Evolutionary conservation across 2,113 vertebrate species (phyloP).

Genomic region (Aspiorhynchus laticeps): DNA sequence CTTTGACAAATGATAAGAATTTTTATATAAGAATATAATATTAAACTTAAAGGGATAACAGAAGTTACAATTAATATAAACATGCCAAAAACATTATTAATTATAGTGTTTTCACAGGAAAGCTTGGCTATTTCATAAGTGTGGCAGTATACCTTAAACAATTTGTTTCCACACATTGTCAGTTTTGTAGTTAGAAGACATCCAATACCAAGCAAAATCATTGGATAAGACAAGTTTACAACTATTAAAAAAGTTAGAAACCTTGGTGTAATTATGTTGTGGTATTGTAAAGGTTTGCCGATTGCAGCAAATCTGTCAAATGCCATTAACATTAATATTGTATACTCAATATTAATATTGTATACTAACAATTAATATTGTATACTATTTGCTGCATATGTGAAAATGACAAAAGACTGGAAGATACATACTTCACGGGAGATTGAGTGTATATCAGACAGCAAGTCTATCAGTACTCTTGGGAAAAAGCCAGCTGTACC

Average conservation of each 20-base stretch:
- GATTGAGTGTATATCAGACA: conserved; percentile 66
- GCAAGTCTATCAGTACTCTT: conserved; percentile 68
- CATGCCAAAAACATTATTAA: conserved; percentile 4
- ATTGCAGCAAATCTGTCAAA: conserved; percentile 75
- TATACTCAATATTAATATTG: too few species aligned
- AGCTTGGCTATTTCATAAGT: conserved; percentile 71
- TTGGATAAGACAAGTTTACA: conserved; percentile 53
- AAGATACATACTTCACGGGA: conserved; percentile 63
- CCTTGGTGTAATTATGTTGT: conserved; percentile 66
- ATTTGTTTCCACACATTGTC: conserved; percentile 66
- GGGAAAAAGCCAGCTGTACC: conserved; percentile 73
- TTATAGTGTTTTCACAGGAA: conserved; percentile 53
- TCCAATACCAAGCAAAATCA: conserved; percentile 56
- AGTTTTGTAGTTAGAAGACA: conserved; percentile 58
- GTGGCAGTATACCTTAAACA: conserved; percentile 70
- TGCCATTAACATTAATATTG: conserved; percentile 74
- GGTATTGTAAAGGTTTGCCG: conserved; percentile 73
- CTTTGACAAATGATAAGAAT: conserved; percentile 52
- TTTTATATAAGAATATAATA: too few species aligned
- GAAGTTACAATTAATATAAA: conserved; percentile 37
- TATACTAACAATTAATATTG: too few species aligned
- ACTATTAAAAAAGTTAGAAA: conserved; percentile 39
- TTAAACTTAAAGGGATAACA: conserved; percentile 54
- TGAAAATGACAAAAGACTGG: conserved; percentile 73
- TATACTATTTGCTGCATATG: conserved; percentile 71